A percentile compares a stretch with the other conserved stretches of the same genome.
phyloP scores from a whole-genome alignment of 1,140 invertebrate species.

The Atopsyche davidsoni region DNA sequence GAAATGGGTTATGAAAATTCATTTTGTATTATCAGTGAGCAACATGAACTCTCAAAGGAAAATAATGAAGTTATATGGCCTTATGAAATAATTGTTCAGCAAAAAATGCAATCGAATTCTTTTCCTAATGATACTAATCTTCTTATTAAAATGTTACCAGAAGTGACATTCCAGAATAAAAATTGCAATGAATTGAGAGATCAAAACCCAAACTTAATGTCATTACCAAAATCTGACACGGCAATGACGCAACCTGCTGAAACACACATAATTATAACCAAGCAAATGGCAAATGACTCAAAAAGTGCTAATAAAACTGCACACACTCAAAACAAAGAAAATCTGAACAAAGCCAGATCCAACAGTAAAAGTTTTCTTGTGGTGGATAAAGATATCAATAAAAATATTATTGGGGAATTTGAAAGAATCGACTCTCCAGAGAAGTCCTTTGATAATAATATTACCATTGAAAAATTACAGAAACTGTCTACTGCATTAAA shows the following conservation, averaged over 20 bases:
- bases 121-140: conserved; percentile 17
- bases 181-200: background rate
- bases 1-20: conserved; percentile 5
- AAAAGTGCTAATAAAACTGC: background rate
- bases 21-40: background rate
- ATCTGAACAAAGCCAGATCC: conserved; percentile 3
- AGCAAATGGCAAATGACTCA: conserved; percentile 10
- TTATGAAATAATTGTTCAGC: conserved; percentile 25
- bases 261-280: conserved; percentile 27
- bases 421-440: too few relatives aligned
- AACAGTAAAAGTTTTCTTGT: too few relatives aligned
- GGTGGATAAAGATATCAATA: too few relatives aligned
- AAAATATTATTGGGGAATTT: too few relatives aligned
- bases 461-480: conserved; percentile 27
- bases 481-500: conserved; percentile 25
- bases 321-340: background rate
- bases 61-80: conserved; percentile 13
- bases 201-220: conserved; percentile 9
- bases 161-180: conserved; percentile 1
- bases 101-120: conserved; percentile 10
- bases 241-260: conserved; percentile 15
- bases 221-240: too few relatives aligned
- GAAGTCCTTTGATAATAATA: conserved; percentile 7
- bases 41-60: background rate
- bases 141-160: conserved; percentile 23